Evolutionary conservation across 2,888 invertebrate species (phyloP).

Genomic region (Pseudococcus viburni): DNA sequence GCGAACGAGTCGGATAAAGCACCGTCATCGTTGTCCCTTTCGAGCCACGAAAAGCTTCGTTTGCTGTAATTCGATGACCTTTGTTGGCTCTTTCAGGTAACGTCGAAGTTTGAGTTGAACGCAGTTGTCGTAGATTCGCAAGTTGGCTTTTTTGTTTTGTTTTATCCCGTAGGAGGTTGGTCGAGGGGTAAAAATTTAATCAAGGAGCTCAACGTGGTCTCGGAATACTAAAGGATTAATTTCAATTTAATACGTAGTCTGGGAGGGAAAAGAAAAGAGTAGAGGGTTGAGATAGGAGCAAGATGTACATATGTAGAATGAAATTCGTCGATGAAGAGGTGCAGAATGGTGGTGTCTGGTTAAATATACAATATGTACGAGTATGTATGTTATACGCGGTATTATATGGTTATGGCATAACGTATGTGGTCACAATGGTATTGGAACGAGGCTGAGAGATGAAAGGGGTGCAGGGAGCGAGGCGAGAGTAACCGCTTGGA

Average conservation of each 20-base stretch:
- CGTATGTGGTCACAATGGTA: constrained; percentile 11
- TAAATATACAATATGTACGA: constrained; percentile 31
- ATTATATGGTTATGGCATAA: background rate
- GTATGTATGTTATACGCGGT: background rate
- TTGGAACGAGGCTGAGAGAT: background rate
- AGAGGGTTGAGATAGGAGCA: background rate
- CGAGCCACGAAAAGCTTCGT: background rate
- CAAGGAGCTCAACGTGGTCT: background rate
- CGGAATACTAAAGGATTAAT: background rate
- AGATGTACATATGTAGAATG: background rate
- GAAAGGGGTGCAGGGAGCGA: background rate
- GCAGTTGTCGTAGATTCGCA: background rate
- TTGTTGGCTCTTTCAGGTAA: constrained; percentile 1
- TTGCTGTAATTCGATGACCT: background rate
- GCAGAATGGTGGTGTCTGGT: background rate
- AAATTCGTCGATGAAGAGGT: background rate
- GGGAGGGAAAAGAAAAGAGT: background rate
- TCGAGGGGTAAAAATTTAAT: constrained; percentile 4
- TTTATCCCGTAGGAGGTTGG: background rate
- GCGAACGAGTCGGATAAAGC: background rate
- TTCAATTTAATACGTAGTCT: background rate
- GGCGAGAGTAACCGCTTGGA: background rate
- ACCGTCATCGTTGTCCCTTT: background rate
- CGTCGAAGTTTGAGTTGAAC: background rate
- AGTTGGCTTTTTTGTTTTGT: background rate